Percentiles rank a stretch among this genome's conserved stretches.
phyloP scores from a whole-genome alignment of 2,888 invertebrate species.

The Andrena fulva region DNA sequence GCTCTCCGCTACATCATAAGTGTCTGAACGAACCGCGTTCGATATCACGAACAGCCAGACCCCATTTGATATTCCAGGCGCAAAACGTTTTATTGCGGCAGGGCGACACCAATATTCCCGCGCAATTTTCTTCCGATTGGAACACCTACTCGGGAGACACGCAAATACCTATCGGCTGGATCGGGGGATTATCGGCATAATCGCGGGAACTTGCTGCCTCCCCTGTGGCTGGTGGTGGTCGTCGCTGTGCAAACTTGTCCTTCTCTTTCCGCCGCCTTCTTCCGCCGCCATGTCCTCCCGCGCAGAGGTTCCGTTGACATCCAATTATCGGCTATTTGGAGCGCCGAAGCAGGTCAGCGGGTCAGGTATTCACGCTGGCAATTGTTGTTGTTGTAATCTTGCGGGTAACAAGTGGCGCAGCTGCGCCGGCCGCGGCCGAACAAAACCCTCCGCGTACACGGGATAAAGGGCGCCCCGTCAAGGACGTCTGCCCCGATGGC shows the following conservation, averaged over 20 bases:
- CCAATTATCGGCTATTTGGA: constrained; percentile 61
- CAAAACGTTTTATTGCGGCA: constrained; percentile 7
- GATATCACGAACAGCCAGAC: not conserved
- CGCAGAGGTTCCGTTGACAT: constrained; percentile 31
- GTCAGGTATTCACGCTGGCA: constrained; percentile 44
- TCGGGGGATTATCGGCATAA: constrained; percentile 46
- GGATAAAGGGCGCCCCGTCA: constrained; percentile 22
- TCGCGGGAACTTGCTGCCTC: constrained; percentile 41
- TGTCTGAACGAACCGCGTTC: not conserved
- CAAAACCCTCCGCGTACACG: constrained; percentile 18
- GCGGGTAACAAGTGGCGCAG: constrained; percentile 38
- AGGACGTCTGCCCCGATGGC: not conserved
- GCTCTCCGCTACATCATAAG: not conserved
- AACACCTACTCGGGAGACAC: constrained; percentile 19
- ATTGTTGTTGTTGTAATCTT: constrained; percentile 49
- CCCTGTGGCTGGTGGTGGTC: not conserved
- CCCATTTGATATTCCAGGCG: not conserved
- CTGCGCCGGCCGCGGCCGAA: constrained; percentile 1
- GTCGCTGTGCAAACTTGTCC: constrained; percentile 35
- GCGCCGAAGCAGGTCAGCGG: constrained; percentile 41
- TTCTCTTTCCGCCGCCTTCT: constrained; percentile 20
- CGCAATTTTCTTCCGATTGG: constrained; percentile 29
- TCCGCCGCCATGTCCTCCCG: not conserved
- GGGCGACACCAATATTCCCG: constrained; percentile 8
- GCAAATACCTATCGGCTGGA: constrained; percentile 40